phyloP scores from a whole-genome alignment of 2,113 vertebrate genomes.

The Triplophysa dalaica region DNA sequence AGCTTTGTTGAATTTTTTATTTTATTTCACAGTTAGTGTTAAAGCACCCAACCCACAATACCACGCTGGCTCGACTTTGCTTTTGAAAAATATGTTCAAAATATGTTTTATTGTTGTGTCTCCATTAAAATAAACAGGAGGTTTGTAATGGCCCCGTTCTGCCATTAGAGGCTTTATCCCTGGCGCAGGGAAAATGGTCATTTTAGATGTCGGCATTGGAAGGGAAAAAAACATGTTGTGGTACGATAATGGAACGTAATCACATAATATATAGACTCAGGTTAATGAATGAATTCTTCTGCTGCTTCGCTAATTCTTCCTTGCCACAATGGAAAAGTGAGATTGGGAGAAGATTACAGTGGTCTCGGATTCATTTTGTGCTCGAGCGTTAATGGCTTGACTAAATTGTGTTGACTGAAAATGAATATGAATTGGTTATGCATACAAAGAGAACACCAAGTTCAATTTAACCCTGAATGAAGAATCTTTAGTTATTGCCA shows the following conservation, averaged over 20 bases:
- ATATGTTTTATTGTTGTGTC: background rate
- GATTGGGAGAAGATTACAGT: background rate
- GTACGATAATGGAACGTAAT: background rate
- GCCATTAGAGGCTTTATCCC: background rate
- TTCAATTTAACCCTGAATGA: background rate
- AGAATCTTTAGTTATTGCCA: background rate
- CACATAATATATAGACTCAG: background rate
- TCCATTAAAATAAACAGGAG: slow-evolving; percentile 1
- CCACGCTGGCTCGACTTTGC: background rate
- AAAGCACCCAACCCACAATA: background rate
- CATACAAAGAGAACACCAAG: background rate
- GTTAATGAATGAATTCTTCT: background rate
- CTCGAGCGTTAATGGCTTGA: background rate
- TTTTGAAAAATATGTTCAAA: background rate
- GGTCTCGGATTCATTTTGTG: background rate
- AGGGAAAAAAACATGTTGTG: background rate
- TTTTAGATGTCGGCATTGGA: background rate
- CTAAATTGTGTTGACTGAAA: slow-evolving; percentile 11
- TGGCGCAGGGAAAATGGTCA: background rate
- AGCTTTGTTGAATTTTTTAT: background rate
- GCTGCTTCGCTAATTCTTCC: background rate
- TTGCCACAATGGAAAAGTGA: background rate
- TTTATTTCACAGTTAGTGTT: background rate
- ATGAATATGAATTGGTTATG: background rate
- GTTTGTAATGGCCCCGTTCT: background rate